Evolutionary conservation across 2,797 vertebrate species (phyloP).

Genomic region (Valencia hispanica): DNA sequence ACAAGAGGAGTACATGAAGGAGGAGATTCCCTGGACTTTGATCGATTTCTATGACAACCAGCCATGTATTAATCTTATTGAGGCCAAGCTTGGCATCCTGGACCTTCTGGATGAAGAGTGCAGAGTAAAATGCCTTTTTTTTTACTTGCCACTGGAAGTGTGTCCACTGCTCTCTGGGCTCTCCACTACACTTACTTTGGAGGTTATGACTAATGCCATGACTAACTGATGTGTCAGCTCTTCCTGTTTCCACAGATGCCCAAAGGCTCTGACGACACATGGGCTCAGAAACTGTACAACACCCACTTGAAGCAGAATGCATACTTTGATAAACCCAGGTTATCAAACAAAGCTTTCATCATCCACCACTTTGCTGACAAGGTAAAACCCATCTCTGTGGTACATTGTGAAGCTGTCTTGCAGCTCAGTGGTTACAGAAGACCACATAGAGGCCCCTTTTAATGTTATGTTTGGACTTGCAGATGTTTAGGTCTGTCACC

Average conservation of each 20-base stretch:
- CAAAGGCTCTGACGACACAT: slow-evolving; percentile 93
- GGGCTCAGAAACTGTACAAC: slow-evolving; percentile 97
- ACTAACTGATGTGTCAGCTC: slow-evolving; percentile 65
- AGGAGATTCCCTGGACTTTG: slow-evolving; percentile 96
- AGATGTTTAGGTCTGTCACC: slow-evolving; percentile 5
- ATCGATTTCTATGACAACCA: slow-evolving; percentile 99
- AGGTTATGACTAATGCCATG: slow-evolving; percentile 65
- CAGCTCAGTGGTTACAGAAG: not conserved
- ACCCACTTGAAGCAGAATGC: slow-evolving; percentile 90
- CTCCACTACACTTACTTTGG: slow-evolving; percentile 15
- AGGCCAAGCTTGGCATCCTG: slow-evolving; percentile 93
- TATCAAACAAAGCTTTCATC: slow-evolving; percentile 96
- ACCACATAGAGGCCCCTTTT: not conserved
- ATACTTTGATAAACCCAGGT: slow-evolving; percentile 93
- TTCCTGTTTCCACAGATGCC: slow-evolving; percentile 90
- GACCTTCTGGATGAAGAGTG: slow-evolving; percentile 98
- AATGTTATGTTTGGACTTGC: not conserved
- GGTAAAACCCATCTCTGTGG: slow-evolving; percentile 75
- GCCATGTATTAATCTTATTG: slow-evolving; percentile 96
- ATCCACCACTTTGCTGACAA: slow-evolving; percentile 98
- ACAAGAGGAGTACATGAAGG: slow-evolving; percentile 97
- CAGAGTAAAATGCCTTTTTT: slow-evolving; percentile 79
- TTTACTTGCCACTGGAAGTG: not conserved
- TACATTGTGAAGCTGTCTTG: slow-evolving; percentile 3
- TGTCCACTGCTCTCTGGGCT: slow-evolving; percentile 22